phyloP scores from a whole-genome alignment of 2,113 vertebrate genomes.

The Amazona vittata region DNA sequence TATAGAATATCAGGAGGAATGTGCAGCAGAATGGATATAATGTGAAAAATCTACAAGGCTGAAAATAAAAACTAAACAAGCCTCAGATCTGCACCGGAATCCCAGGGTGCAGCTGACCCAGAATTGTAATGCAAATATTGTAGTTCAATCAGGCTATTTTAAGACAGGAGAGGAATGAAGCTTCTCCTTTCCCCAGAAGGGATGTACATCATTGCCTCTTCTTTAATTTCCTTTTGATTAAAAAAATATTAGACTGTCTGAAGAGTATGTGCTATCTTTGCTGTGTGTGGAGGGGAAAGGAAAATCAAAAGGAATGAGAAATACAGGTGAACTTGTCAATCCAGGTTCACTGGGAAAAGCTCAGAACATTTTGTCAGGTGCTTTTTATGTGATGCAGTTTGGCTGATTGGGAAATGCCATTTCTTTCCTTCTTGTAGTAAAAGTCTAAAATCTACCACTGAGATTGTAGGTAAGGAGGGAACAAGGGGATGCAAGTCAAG shows the following conservation, averaged over 20 bases:
- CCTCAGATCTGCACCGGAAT: slow-evolving; percentile 44
- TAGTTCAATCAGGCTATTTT: slow-evolving; percentile 71
- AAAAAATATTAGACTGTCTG: slow-evolving; percentile 75
- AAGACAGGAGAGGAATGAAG: slow-evolving; percentile 60
- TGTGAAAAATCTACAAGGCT: slow-evolving; percentile 52
- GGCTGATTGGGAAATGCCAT: neutral
- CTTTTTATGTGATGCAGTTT: neutral
- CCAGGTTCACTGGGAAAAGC: slow-evolving; percentile 43
- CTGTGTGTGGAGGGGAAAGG: slow-evolving; percentile 31
- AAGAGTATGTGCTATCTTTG: slow-evolving; percentile 56
- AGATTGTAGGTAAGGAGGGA: neutral
- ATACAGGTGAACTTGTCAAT: slow-evolving; percentile 53
- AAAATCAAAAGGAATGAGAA: slow-evolving; percentile 62
- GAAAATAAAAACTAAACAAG: slow-evolving; percentile 60
- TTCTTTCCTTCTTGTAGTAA: neutral
- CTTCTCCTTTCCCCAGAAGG: slow-evolving; percentile 67
- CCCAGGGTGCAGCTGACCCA: slow-evolving; percentile 68
- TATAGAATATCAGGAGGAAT: neutral
- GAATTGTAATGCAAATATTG: slow-evolving; percentile 74
- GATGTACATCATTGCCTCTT: slow-evolving; percentile 66
- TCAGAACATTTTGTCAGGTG: slow-evolving; percentile 39
- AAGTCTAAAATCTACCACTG: neutral
- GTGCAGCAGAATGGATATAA: slow-evolving; percentile 27
- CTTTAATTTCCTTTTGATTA: slow-evolving; percentile 80
- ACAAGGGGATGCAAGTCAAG: neutral